Evolutionary conservation across 2,113 vertebrate genomes (phyloP).

Genomic region (Ptychochromis oligacanthus): DNA sequence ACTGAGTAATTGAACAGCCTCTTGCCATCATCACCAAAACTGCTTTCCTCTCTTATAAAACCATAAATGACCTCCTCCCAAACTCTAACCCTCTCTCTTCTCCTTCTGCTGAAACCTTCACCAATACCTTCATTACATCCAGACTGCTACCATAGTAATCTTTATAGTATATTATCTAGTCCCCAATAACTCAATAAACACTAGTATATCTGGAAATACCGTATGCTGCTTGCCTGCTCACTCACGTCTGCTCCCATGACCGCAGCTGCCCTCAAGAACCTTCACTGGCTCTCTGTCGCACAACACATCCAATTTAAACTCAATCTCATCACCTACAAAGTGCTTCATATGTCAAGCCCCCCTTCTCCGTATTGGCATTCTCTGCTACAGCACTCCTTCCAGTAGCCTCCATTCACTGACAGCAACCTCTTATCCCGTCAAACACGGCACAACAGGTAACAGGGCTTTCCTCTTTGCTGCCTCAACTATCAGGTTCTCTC

Average conservation of each 20-base stretch:
- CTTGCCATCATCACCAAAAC: neutral
- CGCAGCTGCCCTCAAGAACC: conserved; percentile 23
- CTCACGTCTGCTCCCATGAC: conserved; percentile 7
- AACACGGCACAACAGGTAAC: neutral
- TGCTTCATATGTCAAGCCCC: neutral
- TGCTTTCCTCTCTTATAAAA: neutral
- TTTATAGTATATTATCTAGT: neutral
- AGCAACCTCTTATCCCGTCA: neutral
- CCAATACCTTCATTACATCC: neutral
- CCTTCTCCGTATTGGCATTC: neutral
- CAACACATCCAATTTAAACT: conserved; percentile 10
- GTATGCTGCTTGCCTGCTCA: neutral
- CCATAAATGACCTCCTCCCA: neutral
- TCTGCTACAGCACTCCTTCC: neutral
- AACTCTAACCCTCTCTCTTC: neutral
- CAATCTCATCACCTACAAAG: conserved; percentile 16
- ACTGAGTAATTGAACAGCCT: neutral
- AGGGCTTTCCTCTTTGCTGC: neutral
- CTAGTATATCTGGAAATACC: conserved; percentile 8
- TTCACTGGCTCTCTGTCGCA: neutral
- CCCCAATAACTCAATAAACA: conserved; percentile 20
- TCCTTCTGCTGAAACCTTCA: neutral
- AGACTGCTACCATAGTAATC: neutral
- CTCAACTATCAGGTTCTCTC: neutral
- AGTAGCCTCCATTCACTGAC: neutral